phyloP scores from a whole-genome alignment of 2,113 vertebrate species.

The Syngnathus floridae region DNA sequence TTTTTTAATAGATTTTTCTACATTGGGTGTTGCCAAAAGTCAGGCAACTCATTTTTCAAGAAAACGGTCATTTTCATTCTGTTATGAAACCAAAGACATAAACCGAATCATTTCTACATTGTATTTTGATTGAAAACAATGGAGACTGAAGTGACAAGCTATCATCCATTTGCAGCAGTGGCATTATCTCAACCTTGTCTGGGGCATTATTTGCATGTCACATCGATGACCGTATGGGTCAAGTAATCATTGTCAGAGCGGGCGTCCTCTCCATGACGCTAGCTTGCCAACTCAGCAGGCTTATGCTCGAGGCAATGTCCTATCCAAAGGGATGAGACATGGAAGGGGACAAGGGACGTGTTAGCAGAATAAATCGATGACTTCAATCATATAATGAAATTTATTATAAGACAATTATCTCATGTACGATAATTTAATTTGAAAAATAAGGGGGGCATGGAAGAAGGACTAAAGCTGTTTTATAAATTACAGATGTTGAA shows the following conservation, averaged over 20 bases:
- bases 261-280: neutral
- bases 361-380: neutral
- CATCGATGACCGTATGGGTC: neutral
- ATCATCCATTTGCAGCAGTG: neutral
- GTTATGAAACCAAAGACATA: neutral
- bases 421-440: neutral
- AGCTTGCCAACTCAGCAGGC: neutral
- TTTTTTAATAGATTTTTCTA: neutral
- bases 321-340: neutral
- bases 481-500: constrained; percentile 3
- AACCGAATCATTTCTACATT: neutral
- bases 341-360: too few species aligned
- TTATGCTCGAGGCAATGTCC: neutral
- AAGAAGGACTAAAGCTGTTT: neutral
- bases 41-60: neutral
- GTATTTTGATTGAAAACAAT: neutral
- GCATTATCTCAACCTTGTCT: neutral
- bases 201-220: neutral
- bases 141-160: neutral
- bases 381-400: neutral
- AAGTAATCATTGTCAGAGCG: constrained; percentile 3
- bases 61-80: neutral
- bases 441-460: neutral
- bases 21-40: too few species aligned
- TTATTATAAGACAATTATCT: neutral